These are phyloP conservation scores for Castor canadensis DNA, from an alignment of 2,113 vertebrate genomes.

Conservation along the genomic window DNA sequence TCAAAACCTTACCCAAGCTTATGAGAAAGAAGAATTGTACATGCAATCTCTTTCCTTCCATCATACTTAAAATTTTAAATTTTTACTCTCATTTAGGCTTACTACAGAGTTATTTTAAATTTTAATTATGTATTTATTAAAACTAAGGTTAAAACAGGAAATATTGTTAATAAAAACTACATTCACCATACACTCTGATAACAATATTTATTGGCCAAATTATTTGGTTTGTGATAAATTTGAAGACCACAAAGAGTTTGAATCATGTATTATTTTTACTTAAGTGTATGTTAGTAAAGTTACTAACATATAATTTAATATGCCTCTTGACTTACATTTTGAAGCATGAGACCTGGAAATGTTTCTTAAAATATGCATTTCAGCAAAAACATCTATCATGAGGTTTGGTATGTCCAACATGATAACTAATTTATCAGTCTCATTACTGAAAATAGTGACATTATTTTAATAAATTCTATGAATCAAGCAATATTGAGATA, in stretches of 20 bases:
- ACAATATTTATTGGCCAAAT: not conserved
- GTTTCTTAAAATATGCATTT: not conserved
- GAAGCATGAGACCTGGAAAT: not conserved
- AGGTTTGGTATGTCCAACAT: not conserved
- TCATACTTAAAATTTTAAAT: not conserved
- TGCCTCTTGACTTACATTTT: not conserved
- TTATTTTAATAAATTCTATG: not conserved
- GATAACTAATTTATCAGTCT: not conserved
- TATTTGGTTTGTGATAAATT: not conserved
- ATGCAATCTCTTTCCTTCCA: not conserved
- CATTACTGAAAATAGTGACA: not conserved
- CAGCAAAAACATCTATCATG: not conserved
- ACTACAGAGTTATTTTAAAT: not conserved
- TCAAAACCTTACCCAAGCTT: slow-evolving; percentile 23
- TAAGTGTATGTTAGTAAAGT: not conserved
- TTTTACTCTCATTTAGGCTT: not conserved
- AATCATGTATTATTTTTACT: not conserved
- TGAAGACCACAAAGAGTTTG: not conserved
- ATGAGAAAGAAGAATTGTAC: not conserved
- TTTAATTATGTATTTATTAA: not conserved
- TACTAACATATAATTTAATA: not conserved
- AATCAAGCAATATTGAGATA: not conserved
- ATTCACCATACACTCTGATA: not conserved
- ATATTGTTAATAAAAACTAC: not conserved
- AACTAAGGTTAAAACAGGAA: not conserved